Percentiles rank a stretch among this genome's conserved stretches.
Evolutionary conservation across 1,140 invertebrate genomes (phyloP).

Genomic region (Heliconius himera): DNA sequence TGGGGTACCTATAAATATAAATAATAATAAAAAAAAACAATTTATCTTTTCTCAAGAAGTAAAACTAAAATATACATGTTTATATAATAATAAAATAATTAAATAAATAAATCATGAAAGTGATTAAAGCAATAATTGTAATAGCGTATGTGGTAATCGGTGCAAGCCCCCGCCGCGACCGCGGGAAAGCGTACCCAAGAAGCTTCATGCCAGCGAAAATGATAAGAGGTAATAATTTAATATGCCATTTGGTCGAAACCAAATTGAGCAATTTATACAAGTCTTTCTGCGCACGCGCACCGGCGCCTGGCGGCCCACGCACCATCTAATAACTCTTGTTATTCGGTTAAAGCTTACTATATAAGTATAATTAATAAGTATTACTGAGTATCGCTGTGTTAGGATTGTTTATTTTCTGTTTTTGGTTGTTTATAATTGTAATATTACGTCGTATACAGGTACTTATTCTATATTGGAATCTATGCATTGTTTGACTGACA

Average conservation of each 20-base stretch:
- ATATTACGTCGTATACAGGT: background rate
- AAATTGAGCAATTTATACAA: constrained; percentile 78
- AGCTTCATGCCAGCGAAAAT: constrained; percentile 51
- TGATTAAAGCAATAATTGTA: constrained; percentile 44
- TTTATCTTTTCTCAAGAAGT: no score
- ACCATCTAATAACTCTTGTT: constrained; percentile 59
- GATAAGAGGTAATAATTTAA: constrained; percentile 71
- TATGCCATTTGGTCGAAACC: constrained; percentile 63
- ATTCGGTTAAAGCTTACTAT: constrained; percentile 30
- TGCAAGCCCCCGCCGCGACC: constrained; percentile 50
- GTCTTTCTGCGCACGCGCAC: constrained; percentile 53
- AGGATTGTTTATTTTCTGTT: background rate
- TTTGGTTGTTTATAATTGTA: background rate
- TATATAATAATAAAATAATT: no score
- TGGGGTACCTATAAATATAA: no score
- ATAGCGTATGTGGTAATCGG: constrained; percentile 35
- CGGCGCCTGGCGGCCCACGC: constrained; percentile 41
- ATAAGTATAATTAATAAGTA: constrained; percentile 6
- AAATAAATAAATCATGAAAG: constrained; percentile 16
- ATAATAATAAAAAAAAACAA: constrained; percentile 8
- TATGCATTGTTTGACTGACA: background rate
- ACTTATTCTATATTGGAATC: background rate
- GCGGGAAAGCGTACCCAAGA: constrained; percentile 60
- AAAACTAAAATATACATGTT: no score
- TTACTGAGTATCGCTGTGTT: background rate